A percentile compares a stretch with the other conserved stretches of the same genome.
Evolutionary conservation across 2,113 vertebrate genomes (phyloP).

Genomic region (Lagopus muta): DNA sequence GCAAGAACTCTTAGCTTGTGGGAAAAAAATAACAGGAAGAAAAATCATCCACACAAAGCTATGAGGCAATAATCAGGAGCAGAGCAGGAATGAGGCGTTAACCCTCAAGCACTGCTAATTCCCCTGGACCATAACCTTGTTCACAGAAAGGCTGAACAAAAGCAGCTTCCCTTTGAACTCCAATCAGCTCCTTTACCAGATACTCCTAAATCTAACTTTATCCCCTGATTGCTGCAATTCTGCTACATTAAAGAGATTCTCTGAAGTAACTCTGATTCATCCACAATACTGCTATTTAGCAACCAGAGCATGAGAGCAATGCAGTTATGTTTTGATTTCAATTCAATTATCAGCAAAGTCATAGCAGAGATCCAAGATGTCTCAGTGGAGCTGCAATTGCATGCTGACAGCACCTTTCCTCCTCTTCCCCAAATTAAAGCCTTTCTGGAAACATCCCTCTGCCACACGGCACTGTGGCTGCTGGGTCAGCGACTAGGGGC

Average conservation of each 20-base stretch:
- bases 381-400: background rate
- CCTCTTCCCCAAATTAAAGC: background rate
- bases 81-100: background rate
- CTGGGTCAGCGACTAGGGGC: fast-evolving
- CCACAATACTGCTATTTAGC: slow-evolving; percentile 50
- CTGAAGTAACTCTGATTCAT: slow-evolving; percentile 53
- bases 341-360: slow-evolving; percentile 40
- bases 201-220: slow-evolving; percentile 32
- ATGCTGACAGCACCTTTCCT: background rate
- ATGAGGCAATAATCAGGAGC: background rate
- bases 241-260: background rate
- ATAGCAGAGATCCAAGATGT: background rate
- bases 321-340: slow-evolving; percentile 46
- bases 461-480: fast-evolving
- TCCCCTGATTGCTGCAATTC: slow-evolving; percentile 36
- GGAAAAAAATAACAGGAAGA: background rate
- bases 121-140: background rate
- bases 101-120: background rate
- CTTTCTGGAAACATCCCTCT: background rate
- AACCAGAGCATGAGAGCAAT: background rate
- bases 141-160: slow-evolving; percentile 1
- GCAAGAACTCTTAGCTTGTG: background rate
- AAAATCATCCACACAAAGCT: background rate
- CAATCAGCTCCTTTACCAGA: slow-evolving; percentile 41
- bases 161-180: slow-evolving; percentile 20